Percentiles rank a stretch among this genome's conserved stretches.
Evolutionary conservation across 2,888 invertebrate species (phyloP).

Genomic region (Netelia melanura): DNA sequence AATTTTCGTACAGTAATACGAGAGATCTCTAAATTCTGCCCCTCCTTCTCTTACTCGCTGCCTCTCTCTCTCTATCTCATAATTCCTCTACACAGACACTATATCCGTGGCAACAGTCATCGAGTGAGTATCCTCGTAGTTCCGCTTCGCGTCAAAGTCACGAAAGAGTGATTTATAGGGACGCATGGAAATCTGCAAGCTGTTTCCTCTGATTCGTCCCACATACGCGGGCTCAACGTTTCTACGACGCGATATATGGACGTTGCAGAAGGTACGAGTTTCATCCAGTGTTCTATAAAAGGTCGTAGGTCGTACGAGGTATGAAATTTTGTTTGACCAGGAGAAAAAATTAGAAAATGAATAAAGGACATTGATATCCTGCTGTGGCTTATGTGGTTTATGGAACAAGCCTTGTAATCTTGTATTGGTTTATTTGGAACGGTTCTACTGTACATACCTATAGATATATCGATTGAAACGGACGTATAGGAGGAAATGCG

Average conservation of each 20-base stretch:
- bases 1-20: slow-evolving; percentile 32
- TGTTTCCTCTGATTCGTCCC: slow-evolving; percentile 5
- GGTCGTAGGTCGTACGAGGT: background rate
- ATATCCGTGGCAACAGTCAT: slow-evolving; percentile 2
- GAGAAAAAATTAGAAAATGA: background rate
- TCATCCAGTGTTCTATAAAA: background rate
- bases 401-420: background rate
- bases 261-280: background rate
- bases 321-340: background rate
- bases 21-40: background rate
- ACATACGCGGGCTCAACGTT: background rate
- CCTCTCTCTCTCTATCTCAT: background rate
- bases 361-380: background rate
- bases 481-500: slow-evolving; percentile 39
- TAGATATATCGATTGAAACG: background rate
- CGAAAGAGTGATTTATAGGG: slow-evolving; percentile 58
- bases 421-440: background rate
- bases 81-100: background rate
- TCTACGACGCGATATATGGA: slow-evolving; percentile 5
- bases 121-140: slow-evolving; percentile 38
- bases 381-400: background rate
- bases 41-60: background rate
- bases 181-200: slow-evolving; percentile 33
- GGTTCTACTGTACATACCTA: too few relatives aligned
- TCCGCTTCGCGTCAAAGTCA: slow-evolving; percentile 56